phyloP scores from a whole-genome alignment of 2,888 invertebrate genomes.

The Ichneumoninae sp. region DNA sequence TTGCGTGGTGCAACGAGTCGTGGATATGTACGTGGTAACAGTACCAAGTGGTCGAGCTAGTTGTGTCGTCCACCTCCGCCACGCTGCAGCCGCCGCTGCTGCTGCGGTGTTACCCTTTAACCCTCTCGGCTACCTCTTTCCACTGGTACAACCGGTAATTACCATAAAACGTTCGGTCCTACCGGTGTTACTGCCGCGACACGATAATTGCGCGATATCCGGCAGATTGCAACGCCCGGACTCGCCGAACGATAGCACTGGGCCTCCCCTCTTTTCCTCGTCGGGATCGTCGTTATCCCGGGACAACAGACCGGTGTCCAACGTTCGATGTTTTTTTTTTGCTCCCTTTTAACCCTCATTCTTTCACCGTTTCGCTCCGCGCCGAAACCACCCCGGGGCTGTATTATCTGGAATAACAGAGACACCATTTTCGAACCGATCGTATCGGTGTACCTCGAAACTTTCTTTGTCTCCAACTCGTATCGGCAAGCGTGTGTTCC shows the following conservation, averaged over 20 bases:
- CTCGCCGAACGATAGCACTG: constrained; percentile 41
- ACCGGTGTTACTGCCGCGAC: constrained; percentile 56
- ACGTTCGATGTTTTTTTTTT: constrained; percentile 15
- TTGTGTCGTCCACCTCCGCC: constrained; percentile 36
- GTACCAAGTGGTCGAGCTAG: constrained; percentile 37
- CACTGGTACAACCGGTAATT: constrained; percentile 67
- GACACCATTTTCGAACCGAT: background rate
- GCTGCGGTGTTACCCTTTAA: constrained; percentile 13
- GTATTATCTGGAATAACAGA: constrained; percentile 21
- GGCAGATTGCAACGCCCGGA: constrained; percentile 69
- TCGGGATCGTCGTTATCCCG: constrained; percentile 45
- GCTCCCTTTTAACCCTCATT: constrained; percentile 21
- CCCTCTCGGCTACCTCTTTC: constrained; percentile 15
- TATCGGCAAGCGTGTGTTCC: background rate
- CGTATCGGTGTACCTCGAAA: background rate
- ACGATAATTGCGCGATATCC: constrained; percentile 73
- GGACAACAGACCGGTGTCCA: constrained; percentile 7
- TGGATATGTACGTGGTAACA: constrained; percentile 59
- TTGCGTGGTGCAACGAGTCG: constrained; percentile 48
- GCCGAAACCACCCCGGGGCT: constrained; percentile 12
- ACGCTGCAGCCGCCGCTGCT: constrained; percentile 7
- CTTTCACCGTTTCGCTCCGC: constrained; percentile 16
- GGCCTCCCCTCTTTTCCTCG: constrained; percentile 20
- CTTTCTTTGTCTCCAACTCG: background rate
- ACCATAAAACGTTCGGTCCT: constrained; percentile 68